phyloP scores from a whole-genome alignment of 2,797 vertebrate genomes.

The Falco concolor region DNA sequence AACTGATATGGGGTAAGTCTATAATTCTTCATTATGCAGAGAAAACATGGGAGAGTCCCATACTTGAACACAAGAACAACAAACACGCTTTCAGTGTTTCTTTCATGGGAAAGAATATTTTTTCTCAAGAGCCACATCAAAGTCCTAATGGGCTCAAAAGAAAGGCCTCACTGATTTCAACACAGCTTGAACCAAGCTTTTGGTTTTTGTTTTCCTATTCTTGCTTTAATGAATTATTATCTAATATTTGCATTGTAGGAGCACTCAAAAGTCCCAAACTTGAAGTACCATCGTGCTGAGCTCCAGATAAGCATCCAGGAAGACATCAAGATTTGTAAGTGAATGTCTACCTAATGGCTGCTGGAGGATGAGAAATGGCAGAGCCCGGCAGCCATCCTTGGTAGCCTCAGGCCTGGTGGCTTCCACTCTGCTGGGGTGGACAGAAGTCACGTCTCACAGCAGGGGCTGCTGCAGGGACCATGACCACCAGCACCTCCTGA shows the following conservation, averaged over 20 bases:
- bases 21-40: neutral
- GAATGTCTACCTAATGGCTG: neutral
- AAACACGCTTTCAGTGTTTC: neutral
- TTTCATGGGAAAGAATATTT: neutral
- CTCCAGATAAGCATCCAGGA: neutral
- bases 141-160: neutral
- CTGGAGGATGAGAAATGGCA: neutral
- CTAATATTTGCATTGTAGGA: neutral
- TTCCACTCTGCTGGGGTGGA: neutral
- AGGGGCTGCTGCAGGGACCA: neutral
- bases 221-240: neutral
- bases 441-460: rapidly evolving
- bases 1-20: neutral
- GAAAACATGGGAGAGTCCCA: neutral
- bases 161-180: neutral
- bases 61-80: neutral
- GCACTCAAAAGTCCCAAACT: neutral
- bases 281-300: rapidly evolving
- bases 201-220: neutral
- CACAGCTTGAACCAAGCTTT: neutral
- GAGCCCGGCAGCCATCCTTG: rapidly evolving
- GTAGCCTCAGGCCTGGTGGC: neutral
- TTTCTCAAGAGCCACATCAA: neutral
- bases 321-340: neutral
- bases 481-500: neutral